These are phyloP conservation scores for Catharus fuscescens DNA, from an alignment of 2,113 vertebrate genomes.

Conservation along the genomic window DNA sequence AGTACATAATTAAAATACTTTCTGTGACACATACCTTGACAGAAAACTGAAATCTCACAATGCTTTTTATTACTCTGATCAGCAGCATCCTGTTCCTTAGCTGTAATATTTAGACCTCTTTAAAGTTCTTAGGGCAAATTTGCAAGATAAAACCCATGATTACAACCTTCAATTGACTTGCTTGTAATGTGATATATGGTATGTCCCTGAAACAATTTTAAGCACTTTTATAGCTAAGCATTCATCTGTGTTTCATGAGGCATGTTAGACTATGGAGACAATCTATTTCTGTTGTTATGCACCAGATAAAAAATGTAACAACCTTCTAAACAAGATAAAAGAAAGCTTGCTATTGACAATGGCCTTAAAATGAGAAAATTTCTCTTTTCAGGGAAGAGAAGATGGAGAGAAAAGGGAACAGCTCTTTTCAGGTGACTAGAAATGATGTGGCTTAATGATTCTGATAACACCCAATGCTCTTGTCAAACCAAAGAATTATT, in stretches of 20 bases:
- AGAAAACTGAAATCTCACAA: background rate
- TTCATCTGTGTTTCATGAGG: background rate
- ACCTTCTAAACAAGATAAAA: background rate
- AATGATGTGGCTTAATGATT: background rate
- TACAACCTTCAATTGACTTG: background rate
- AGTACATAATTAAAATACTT: background rate
- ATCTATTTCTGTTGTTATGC: background rate
- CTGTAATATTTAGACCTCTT: background rate
- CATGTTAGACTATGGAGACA: background rate
- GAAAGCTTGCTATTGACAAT: background rate
- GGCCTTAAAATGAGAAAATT: background rate
- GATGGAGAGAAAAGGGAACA: background rate
- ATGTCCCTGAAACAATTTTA: background rate
- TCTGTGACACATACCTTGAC: background rate
- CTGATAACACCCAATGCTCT: background rate
- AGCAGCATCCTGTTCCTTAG: background rate
- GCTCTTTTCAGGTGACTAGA: background rate
- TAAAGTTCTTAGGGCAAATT: background rate
- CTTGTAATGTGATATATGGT: background rate
- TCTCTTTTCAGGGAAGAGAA: background rate
- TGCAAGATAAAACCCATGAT: slow-evolving; percentile 1
- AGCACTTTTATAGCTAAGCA: background rate
- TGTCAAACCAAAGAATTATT: background rate
- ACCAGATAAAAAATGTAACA: background rate
- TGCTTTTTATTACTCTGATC: background rate